phyloP scores from a whole-genome alignment of 2,797 vertebrate genomes.

The Betta splendens region DNA sequence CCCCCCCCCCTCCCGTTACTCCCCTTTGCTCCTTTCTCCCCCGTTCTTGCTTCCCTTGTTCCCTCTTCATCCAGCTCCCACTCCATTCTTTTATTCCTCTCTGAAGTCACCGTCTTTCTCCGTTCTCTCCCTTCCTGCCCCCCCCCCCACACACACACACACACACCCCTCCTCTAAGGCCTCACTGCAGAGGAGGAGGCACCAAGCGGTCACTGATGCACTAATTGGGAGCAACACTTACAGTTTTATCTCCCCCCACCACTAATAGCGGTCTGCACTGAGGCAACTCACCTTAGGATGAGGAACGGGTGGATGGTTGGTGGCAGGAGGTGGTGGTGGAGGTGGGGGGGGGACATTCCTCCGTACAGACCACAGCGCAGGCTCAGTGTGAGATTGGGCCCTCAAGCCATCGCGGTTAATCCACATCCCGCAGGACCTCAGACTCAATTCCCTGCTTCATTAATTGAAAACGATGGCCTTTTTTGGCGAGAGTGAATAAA shows the following conservation, averaged over 20 bases:
- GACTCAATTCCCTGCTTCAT: slow-evolving; percentile 97
- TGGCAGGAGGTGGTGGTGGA: slow-evolving; percentile 23
- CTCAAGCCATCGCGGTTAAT: slow-evolving; percentile 93
- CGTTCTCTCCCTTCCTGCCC: slow-evolving; percentile 55
- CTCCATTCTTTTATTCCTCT: slow-evolving; percentile 51
- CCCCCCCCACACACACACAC: slow-evolving; percentile 57
- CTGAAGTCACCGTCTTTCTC: slow-evolving; percentile 22
- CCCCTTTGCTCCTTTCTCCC: slow-evolving; percentile 19
- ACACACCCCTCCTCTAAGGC: slow-evolving; percentile 42
- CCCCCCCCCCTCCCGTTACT: slow-evolving; percentile 4
- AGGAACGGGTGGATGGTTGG: slow-evolving; percentile 63
- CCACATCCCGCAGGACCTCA: slow-evolving; percentile 90
- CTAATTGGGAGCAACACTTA: slow-evolving; percentile 99
- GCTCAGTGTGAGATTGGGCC: slow-evolving; percentile 83
- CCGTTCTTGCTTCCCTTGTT: slow-evolving; percentile 44
- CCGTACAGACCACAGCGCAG: slow-evolving; percentile 49
- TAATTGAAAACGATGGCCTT: slow-evolving; percentile 96
- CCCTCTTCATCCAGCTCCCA: slow-evolving; percentile 49
- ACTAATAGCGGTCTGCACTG: slow-evolving; percentile 94
- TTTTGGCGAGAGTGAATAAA: slow-evolving; percentile 68
- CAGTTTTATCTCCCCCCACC: slow-evolving; percentile 97
- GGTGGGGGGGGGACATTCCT: slow-evolving; percentile 81
- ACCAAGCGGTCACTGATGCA: slow-evolving; percentile 95
- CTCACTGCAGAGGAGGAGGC: slow-evolving; percentile 89
- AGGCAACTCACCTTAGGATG: slow-evolving; percentile 76